Evolutionary conservation across 2,888 invertebrate genomes (phyloP).

Genomic region (Priocnemis perturbator): DNA sequence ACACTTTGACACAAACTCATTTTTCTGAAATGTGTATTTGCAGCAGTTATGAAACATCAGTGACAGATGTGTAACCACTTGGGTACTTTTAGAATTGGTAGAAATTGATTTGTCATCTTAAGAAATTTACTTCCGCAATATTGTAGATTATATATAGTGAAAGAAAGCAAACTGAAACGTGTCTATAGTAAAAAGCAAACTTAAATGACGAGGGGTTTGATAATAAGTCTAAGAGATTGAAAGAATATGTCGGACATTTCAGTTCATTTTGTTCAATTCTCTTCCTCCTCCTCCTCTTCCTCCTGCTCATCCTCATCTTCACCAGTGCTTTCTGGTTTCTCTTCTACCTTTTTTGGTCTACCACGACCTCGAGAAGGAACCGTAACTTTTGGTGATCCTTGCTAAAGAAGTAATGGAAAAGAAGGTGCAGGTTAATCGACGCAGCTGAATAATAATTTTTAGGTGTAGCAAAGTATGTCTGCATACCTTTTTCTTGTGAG

Average conservation of each 20-base stretch:
- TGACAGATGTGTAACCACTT: too few species aligned
- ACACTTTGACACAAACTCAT: too few species aligned
- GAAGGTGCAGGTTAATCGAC: too few species aligned
- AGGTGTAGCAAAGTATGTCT: too few species aligned
- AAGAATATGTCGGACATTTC: conserved; percentile 44
- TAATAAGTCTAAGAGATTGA: conserved; percentile 39
- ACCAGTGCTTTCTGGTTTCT: conserved; percentile 72
- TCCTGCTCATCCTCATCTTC: conserved; percentile 73
- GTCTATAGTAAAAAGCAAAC: conserved; percentile 41
- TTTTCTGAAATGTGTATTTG: too few species aligned
- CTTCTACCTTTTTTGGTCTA: conserved; percentile 73
- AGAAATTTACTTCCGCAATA: conserved; percentile 16
- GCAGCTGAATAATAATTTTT: too few species aligned
- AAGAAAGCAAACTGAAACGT: too few species aligned
- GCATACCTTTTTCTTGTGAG: conserved; percentile 72
- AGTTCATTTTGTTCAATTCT: conserved; percentile 53
- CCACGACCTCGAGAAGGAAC: conserved; percentile 68
- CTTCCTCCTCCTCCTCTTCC: conserved; percentile 73
- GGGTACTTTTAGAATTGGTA: background rate
- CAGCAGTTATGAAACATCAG: too few species aligned
- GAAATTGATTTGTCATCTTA: background rate
- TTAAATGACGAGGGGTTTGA: conserved; percentile 23
- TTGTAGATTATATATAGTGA: conserved; percentile 23
- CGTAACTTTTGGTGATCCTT: conserved; percentile 62
- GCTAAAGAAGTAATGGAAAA: conserved; percentile 40